phyloP scores from a whole-genome alignment of 1,140 invertebrate species.

The Gryon sp. region DNA sequence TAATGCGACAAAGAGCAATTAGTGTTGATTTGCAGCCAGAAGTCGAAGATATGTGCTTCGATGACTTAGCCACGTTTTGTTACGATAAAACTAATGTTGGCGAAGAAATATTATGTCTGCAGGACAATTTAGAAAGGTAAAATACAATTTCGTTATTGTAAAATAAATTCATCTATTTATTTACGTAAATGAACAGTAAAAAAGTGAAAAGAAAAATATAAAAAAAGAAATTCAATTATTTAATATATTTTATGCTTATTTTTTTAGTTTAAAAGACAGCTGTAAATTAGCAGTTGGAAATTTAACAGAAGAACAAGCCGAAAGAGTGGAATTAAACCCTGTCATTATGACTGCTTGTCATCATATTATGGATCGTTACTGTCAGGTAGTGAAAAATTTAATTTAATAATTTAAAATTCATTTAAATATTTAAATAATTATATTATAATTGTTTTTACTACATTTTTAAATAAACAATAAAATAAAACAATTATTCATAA shows the following conservation, averaged over 20 bases:
- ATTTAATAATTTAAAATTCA: too few relatives aligned
- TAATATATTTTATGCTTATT: conserved; percentile 28
- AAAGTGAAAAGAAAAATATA: too few relatives aligned
- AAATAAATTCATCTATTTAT: too few relatives aligned
- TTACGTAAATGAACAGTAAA: too few relatives aligned
- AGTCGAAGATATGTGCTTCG: conserved; percentile 93
- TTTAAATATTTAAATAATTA: too few relatives aligned
- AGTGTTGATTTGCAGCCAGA: conserved; percentile 96
- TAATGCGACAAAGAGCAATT: conserved; percentile 94
- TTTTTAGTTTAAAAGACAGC: conserved; percentile 79
- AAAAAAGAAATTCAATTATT: conserved; percentile 2
- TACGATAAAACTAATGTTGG: conserved; percentile 90
- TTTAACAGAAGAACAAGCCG: conserved; percentile 93
- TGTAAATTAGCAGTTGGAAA: conserved; percentile 90
- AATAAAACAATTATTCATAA: too few relatives aligned
- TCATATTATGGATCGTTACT: conserved; percentile 90
- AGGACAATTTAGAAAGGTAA: conserved; percentile 90
- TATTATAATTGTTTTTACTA: too few relatives aligned
- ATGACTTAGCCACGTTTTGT: conserved; percentile 91
- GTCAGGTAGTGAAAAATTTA: too few relatives aligned
- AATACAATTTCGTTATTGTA: background rate
- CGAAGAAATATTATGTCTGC: conserved; percentile 95
- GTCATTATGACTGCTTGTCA: conserved; percentile 91
- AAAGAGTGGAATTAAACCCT: conserved; percentile 91
- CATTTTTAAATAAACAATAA: too few relatives aligned